phyloP scores from a whole-genome alignment of 2,797 vertebrate genomes.

The Sebastiscus tertius region DNA sequence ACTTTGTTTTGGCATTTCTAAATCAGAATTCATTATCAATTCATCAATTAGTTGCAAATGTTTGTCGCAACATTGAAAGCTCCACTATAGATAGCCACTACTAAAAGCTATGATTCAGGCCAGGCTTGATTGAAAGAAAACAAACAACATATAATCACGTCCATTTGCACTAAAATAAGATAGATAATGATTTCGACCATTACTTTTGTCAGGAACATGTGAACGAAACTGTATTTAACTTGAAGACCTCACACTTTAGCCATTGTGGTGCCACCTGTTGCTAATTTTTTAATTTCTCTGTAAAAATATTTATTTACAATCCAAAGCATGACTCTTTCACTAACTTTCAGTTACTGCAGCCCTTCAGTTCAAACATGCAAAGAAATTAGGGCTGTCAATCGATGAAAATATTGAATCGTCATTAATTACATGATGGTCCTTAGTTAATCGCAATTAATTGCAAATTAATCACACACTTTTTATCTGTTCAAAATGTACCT shows the following conservation, averaged over 20 bases:
- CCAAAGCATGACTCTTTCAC: neutral
- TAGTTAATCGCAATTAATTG: too few species aligned
- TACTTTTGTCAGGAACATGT: neutral
- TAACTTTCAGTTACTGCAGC: neutral
- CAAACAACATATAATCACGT: neutral
- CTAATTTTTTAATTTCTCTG: neutral
- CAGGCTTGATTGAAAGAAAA: neutral
- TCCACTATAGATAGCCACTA: neutral
- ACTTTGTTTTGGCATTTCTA: neutral
- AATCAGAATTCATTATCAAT: neutral
- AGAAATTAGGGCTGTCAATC: too few species aligned
- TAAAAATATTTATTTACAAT: neutral
- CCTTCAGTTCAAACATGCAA: neutral
- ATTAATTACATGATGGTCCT: fast-evolving
- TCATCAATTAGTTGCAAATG: neutral
- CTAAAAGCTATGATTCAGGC: neutral
- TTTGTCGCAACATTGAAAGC: neutral
- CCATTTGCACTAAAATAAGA: neutral
- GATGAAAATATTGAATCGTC: too few species aligned
- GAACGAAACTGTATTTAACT: neutral
- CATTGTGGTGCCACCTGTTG: neutral
- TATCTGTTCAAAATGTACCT: too few species aligned
- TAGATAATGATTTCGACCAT: neutral
- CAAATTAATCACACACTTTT: too few species aligned
- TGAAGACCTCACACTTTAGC: neutral